Percentiles rank a stretch among this genome's conserved stretches.
phyloP scores from a whole-genome alignment of 1,140 invertebrate species.

The Aphidius ervi region DNA sequence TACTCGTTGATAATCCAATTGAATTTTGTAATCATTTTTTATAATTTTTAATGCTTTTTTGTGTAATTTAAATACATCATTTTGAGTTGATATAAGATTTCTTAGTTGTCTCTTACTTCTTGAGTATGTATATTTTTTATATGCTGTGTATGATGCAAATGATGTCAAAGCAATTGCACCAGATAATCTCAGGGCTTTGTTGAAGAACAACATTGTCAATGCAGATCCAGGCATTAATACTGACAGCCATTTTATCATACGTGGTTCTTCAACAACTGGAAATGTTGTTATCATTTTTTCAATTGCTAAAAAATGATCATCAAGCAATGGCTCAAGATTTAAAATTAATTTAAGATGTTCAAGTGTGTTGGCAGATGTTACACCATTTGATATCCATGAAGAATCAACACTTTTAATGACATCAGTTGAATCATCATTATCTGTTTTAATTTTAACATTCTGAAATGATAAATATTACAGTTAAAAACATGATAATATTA shows the following conservation, averaged over 20 bases:
- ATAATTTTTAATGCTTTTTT: slow-evolving; percentile 43
- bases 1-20: slow-evolving; percentile 24
- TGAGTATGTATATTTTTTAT: slow-evolving; percentile 27
- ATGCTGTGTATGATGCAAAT: slow-evolving; percentile 22
- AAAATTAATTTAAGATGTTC: slow-evolving; percentile 38
- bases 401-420: slow-evolving; percentile 2
- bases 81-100: slow-evolving; percentile 36
- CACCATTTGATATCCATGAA: slow-evolving; percentile 25
- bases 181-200: slow-evolving; percentile 24
- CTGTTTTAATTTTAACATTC: slow-evolving; percentile 10
- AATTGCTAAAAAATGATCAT: slow-evolving; percentile 40
- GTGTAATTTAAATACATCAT: slow-evolving; percentile 33
- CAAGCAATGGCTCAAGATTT: slow-evolving; percentile 37
- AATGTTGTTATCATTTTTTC: slow-evolving; percentile 22
- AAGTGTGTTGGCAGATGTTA: slow-evolving; percentile 17
- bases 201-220: slow-evolving; percentile 20
- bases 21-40: slow-evolving; percentile 33
- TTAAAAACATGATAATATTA: slow-evolving; percentile 17
- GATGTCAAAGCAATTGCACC: slow-evolving; percentile 25
- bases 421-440: slow-evolving; percentile 3
- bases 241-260: slow-evolving; percentile 25
- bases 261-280: slow-evolving; percentile 1
- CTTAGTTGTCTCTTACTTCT: slow-evolving; percentile 27
- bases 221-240: slow-evolving; percentile 27
- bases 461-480: slow-evolving; percentile 23